Percentiles rank a stretch among this genome's conserved stretches.
These are phyloP conservation scores for Lepidocolaptes lacrymiger DNA, from an alignment of 2,797 vertebrate genomes.

Conservation along the genomic window DNA sequence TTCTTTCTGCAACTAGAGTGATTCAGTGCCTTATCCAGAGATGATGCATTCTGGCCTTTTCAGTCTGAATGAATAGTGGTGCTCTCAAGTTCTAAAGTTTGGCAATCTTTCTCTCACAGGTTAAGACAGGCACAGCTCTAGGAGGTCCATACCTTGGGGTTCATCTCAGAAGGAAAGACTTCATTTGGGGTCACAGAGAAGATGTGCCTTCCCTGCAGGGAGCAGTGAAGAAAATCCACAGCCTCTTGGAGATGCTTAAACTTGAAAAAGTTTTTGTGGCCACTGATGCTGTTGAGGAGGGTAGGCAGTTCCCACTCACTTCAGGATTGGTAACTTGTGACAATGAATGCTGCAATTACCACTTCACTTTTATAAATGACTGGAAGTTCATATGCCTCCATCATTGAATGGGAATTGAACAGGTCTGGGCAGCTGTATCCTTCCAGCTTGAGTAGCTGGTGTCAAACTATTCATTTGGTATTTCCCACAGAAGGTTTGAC, in stretches of 20 bases:
- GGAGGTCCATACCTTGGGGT: slow-evolving; percentile 92
- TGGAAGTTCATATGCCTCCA: not conserved
- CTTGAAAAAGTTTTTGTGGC: slow-evolving; percentile 90
- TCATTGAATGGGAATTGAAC: not conserved
- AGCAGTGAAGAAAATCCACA: slow-evolving; percentile 86
- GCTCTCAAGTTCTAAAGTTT: not conserved
- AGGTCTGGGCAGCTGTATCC: not conserved
- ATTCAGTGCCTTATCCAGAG: not conserved
- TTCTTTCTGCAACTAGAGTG: not conserved
- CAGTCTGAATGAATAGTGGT: not conserved
- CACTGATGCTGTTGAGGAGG: slow-evolving; percentile 89
- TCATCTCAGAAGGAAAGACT: slow-evolving; percentile 93
- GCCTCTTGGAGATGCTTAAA: slow-evolving; percentile 85
- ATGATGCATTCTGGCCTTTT: not conserved
- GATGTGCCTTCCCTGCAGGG: slow-evolving; percentile 92
- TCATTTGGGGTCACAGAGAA: slow-evolving; percentile 95
- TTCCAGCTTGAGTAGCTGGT: not conserved
- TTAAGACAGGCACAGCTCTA: slow-evolving; percentile 82
- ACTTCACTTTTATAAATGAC: not conserved
- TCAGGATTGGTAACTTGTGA: not conserved
- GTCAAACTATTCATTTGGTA: not conserved
- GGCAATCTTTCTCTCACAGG: slow-evolving; percentile 69
- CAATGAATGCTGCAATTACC: not conserved
- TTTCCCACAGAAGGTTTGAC: not conserved
- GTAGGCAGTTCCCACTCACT: slow-evolving; percentile 62